These are phyloP conservation scores for Forpus xanthops DNA, from an alignment of 2,797 vertebrate genomes.

Conservation along the genomic window DNA sequence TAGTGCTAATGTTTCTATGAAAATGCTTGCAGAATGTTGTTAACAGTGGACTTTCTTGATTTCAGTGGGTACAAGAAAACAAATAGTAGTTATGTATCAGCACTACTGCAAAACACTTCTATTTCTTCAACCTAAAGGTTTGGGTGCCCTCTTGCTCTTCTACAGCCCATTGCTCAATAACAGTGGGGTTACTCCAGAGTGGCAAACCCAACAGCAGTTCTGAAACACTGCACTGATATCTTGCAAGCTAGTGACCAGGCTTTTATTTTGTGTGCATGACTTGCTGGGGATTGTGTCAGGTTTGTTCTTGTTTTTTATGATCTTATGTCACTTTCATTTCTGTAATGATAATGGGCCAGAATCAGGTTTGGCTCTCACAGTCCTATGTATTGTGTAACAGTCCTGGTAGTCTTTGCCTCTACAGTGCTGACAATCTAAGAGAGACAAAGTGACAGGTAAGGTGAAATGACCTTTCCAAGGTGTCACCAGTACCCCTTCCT, in stretches of 20 bases:
- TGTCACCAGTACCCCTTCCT: background rate
- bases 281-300: background rate
- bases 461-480: background rate
- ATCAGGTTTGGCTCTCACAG: background rate
- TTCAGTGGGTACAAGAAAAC: background rate
- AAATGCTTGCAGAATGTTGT: background rate
- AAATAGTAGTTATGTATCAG: background rate
- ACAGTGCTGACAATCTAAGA: background rate
- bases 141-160: too few relatives aligned
- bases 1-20: background rate
- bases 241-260: background rate
- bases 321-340: background rate
- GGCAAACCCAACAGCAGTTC: background rate
- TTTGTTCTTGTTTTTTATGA: background rate
- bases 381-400: background rate
- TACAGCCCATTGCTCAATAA: rapidly evolving
- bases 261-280: background rate
- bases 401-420: background rate
- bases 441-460: background rate
- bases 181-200: background rate
- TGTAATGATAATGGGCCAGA: background rate
- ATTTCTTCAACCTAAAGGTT: background rate
- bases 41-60: background rate
- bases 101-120: background rate
- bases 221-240: background rate